Percentiles rank a stretch among this genome's conserved stretches.
Conservation (phyloP, 2,888 invertebrate genomes). For the Drosophila setosimentum region DNA sequence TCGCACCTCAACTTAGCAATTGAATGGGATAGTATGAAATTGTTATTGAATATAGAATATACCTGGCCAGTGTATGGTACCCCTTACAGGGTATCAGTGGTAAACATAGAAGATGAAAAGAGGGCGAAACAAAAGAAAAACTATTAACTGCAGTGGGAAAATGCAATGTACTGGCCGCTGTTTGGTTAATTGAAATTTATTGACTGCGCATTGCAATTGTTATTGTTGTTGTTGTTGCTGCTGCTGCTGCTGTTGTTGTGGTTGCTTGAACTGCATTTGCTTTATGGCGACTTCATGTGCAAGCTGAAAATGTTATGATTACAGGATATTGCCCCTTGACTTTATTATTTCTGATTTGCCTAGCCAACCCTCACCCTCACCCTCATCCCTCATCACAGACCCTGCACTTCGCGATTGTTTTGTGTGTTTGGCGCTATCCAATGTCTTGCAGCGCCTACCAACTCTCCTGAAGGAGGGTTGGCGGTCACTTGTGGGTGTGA, state of each 20-base stretch:
- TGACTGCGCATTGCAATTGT: slow-evolving; percentile 64
- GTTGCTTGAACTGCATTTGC: slow-evolving; percentile 24
- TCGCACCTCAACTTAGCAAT: neutral
- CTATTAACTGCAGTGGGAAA: slow-evolving; percentile 46
- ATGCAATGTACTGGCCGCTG: slow-evolving; percentile 31
- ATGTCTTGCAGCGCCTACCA: slow-evolving; percentile 23
- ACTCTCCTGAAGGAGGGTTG: too few species aligned
- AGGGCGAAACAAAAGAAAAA: slow-evolving; percentile 48
- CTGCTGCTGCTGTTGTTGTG: slow-evolving; percentile 26
- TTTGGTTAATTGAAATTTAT: slow-evolving; percentile 77
- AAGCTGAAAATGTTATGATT: slow-evolving; percentile 54
- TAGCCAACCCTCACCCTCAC: neutral
- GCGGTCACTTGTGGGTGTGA: slow-evolving; percentile 10
- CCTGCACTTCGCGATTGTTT: neutral
- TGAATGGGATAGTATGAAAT: neutral
- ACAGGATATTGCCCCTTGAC: slow-evolving; percentile 72
- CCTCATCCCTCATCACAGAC: neutral
- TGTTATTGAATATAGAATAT: neutral
- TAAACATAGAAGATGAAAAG: slow-evolving; percentile 4
- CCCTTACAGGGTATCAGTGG: slow-evolving; percentile 12
- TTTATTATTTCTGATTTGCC: slow-evolving; percentile 66
- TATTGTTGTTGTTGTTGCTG: slow-evolving; percentile 17
- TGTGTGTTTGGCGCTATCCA: slow-evolving; percentile 26
- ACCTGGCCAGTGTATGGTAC: neutral
- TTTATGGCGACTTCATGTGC: slow-evolving; percentile 18